Percentiles rank a stretch among this genome's conserved stretches.
These are phyloP conservation scores for Luperina nickerlii DNA, from an alignment of 2,888 invertebrate genomes.

Conservation along the genomic window DNA sequence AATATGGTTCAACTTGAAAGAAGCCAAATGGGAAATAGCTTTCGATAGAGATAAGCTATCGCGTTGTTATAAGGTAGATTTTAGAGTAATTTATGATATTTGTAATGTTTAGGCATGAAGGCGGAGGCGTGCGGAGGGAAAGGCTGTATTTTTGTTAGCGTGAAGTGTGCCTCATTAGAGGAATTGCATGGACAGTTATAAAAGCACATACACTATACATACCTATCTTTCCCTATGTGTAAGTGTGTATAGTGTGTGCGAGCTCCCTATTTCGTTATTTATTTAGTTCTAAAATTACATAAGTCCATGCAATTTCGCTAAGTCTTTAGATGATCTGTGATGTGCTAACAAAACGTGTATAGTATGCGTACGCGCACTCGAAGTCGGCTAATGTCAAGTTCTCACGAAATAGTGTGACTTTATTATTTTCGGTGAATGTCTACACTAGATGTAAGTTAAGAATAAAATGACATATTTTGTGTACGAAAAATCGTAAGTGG, in stretches of 20 bases:
- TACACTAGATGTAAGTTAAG: conserved; percentile 74
- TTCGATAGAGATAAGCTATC: conserved; percentile 75
- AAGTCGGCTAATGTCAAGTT: conserved; percentile 64
- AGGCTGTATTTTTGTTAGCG: conserved; percentile 84
- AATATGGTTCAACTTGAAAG: conserved; percentile 90
- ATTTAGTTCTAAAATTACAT: conserved; percentile 52
- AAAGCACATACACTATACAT: background rate
- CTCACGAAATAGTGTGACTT: conserved; percentile 57
- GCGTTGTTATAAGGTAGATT: conserved; percentile 69
- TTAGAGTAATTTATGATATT: conserved; percentile 67
- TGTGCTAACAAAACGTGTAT: conserved; percentile 82
- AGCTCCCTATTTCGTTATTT: conserved; percentile 47
- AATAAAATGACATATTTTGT: conserved; percentile 89
- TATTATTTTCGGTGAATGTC: conserved; percentile 66
- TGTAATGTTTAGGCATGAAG: conserved; percentile 50
- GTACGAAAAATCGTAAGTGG: conserved; percentile 77
- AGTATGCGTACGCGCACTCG: conserved; percentile 70
- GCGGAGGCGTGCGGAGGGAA: conserved; percentile 68
- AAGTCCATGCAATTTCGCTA: conserved; percentile 78
- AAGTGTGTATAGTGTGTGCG: conserved; percentile 8
- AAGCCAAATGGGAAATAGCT: conserved; percentile 89
- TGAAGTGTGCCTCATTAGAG: conserved; percentile 84
- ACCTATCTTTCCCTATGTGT: background rate
- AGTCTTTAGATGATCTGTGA: conserved; percentile 83
- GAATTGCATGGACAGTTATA: conserved; percentile 75